Conservation (phyloP, 2,888 invertebrate species). For the Marasmarcha lunaedactyla region DNA sequence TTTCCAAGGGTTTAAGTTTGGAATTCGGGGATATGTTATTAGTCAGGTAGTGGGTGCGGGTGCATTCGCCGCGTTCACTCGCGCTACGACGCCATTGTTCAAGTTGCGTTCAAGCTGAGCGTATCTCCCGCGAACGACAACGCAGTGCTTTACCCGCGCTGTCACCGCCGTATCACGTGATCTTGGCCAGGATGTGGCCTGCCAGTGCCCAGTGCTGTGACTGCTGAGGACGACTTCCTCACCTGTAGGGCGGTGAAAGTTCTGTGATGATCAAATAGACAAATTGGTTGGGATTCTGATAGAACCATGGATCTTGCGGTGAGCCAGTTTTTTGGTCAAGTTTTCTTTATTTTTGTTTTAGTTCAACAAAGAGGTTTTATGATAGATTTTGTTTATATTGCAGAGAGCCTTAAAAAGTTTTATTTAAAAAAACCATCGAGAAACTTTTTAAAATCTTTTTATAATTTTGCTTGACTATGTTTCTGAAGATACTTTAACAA, state of each 20-base stretch:
- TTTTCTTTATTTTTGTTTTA: constrained; percentile 2
- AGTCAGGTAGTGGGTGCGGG: constrained; percentile 43
- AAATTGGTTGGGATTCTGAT: constrained; percentile 41
- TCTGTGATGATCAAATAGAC: constrained; percentile 55
- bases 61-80: constrained; percentile 40
- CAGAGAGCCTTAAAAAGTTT: too few species aligned
- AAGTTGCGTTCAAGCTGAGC: constrained; percentile 46
- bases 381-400: too few species aligned
- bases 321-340: constrained; percentile 22
- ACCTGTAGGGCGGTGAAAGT: constrained; percentile 36
- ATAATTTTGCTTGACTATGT: too few species aligned
- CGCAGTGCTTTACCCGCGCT: constrained; percentile 47
- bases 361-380: too few species aligned
- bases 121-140: constrained; percentile 57
- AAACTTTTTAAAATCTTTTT: too few species aligned
- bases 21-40: constrained; percentile 20
- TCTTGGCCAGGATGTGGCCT: neutral
- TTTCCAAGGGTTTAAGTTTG: too few species aligned
- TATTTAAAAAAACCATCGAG: too few species aligned
- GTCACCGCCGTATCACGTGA: constrained; percentile 39
- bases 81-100: too few species aligned
- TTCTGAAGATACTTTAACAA: too few species aligned
- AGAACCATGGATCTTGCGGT: constrained; percentile 52
- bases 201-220: constrained; percentile 29
- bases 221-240: constrained; percentile 33